These are phyloP conservation scores for Apodemia mormo DNA, from an alignment of 2,888 invertebrate species.

Conservation along the genomic window DNA sequence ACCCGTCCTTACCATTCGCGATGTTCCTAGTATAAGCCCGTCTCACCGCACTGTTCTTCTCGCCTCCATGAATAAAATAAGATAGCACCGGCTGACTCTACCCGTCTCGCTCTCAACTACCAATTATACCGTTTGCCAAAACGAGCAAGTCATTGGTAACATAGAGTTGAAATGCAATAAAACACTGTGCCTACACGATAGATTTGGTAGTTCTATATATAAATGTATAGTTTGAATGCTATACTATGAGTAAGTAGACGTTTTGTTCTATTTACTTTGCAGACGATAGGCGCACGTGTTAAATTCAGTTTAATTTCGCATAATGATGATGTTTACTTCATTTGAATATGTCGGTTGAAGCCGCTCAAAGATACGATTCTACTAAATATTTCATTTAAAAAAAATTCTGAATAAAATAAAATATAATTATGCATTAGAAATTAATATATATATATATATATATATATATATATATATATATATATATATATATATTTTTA, in stretches of 20 bases:
- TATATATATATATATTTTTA: no score
- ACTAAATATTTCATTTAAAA: not conserved
- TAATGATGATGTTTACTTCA: conserved; percentile 50
- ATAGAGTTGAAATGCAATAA: conserved; percentile 65
- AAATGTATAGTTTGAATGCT: conserved; percentile 51
- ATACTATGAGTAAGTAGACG: conserved; percentile 42
- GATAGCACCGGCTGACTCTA: conserved; percentile 56
- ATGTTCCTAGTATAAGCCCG: conserved; percentile 50
- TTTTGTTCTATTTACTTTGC: conserved; percentile 61
- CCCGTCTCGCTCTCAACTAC: conserved; percentile 53
- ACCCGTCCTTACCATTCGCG: conserved; percentile 56
- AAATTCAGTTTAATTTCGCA: conserved; percentile 63
- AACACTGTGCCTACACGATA: conserved; percentile 59
- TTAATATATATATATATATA: no score
- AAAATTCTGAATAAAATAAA: no score
- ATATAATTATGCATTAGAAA: no score
- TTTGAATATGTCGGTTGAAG: conserved; percentile 9
- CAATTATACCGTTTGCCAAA: conserved; percentile 43
- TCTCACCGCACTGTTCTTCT: conserved; percentile 54
- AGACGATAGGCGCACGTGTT: conserved; percentile 55
- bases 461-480: no score
- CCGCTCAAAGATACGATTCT: not conserved
- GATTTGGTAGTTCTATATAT: conserved; percentile 59
- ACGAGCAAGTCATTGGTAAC: conserved; percentile 47
- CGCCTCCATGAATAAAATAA: conserved; percentile 71